Conservation (phyloP, 2,888 invertebrate genomes). For the Patella pellucida region DNA sequence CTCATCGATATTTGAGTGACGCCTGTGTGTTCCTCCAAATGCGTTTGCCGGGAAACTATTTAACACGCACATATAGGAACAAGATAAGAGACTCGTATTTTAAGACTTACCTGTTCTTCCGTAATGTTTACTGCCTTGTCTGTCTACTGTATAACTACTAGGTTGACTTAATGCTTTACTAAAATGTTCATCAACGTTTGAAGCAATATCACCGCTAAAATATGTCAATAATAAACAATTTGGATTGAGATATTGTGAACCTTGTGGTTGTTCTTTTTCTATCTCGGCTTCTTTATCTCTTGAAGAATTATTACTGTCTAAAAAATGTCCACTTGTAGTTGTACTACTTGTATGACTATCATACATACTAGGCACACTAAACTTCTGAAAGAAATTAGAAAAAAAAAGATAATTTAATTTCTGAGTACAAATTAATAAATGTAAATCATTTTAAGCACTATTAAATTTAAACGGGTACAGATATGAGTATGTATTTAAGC, state of each 20-base stretch:
- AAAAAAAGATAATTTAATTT: too few species aligned
- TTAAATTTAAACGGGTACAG: too few species aligned
- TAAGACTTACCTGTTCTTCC: constrained; percentile 20
- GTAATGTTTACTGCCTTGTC: constrained; percentile 21
- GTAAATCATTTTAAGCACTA: too few species aligned
- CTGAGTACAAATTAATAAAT: too few species aligned
- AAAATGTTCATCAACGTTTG: constrained; percentile 27
- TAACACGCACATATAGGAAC: too few species aligned
- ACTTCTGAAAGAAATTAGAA: constrained; percentile 25
- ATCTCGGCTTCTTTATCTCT: constrained; percentile 23
- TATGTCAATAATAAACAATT: constrained; percentile 26
- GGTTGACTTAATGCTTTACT: constrained; percentile 26
- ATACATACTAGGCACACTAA: constrained; percentile 32
- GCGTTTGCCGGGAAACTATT: too few species aligned
- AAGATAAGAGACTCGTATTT: too few species aligned
- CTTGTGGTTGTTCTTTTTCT: constrained; percentile 24
- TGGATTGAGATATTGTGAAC: constrained; percentile 34
- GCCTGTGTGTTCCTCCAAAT: too few species aligned
- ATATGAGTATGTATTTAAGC: too few species aligned
- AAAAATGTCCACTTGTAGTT: constrained; percentile 17
- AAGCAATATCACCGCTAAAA: constrained; percentile 22
- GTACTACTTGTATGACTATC: constrained; percentile 20
- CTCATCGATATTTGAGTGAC: too few species aligned
- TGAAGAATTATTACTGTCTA: constrained; percentile 18
- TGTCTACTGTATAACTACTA: constrained; percentile 25